Base-by-base conservation (phyloP, 2,888 invertebrate genomes). In the Urechis unicinctus region DNA sequence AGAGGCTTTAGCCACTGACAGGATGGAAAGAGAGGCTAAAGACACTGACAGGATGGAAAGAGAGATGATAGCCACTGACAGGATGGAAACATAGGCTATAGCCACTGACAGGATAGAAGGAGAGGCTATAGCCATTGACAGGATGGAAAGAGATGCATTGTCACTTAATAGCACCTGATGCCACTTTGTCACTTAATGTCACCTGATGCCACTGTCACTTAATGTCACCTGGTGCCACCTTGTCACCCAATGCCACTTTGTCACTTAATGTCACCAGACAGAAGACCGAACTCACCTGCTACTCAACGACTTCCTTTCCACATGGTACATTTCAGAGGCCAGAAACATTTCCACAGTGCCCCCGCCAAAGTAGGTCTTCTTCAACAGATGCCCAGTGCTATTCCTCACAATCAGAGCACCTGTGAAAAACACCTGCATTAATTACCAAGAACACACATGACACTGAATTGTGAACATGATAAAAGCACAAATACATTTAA, bases 341-440 rank as follows among this genome's bases (percentile, higher is more conserved):
- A 92, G 81, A 13, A 88, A 86, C 71, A 93, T 86, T 69, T 89
- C 85, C 9, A 97, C 90, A 1, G 94, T 93, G 6, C 97, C 97
- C 42, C 96, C 97, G 24, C 95, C 95, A 81, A 90, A 95, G 77
- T 91, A 95, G 53, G 76, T 87, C 49, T 84, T 82, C 57, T 82
- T 80, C 60, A 92, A 79, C 6, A 85, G 53, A 46, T 57, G 31
- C 2, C 58, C 61, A 21, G 64, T 61, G 24, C 78, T 73, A 71
- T 88, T 88, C 69, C 82, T 85, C 0, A 95, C 87, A 54, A 96
- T 73, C 24, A 95, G 76, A 13, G 91, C 94, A 30, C 96, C 75
- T 73, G 61, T 24, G n/a, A 24, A 42, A 6, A 48, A 48, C n/a
- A n/a, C n/a, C n/a, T n/a, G n/a, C n/a, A n/a, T n/a, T n/a, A n/a